These are phyloP conservation scores for Argentina silus DNA, from an alignment of 2,797 vertebrate species.

Conservation along the genomic window DNA sequence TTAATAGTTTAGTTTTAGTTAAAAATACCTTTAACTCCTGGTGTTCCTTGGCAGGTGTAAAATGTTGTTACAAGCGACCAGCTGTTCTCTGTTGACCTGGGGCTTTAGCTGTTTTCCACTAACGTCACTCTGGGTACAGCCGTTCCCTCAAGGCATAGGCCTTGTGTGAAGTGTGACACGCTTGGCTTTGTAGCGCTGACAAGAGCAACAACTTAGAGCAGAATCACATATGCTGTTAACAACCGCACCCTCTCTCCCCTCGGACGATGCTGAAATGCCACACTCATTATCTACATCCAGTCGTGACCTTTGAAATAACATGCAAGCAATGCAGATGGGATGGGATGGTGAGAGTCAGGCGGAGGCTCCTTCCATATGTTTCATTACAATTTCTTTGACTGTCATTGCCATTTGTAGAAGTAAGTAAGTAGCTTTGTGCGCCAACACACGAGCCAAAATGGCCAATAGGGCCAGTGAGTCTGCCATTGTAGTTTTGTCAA, in stretches of 20 bases:
- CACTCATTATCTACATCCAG: slow-evolving; percentile 45
- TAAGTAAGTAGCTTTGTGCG: no score
- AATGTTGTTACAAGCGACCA: no score
- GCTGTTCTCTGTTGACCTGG: slow-evolving; percentile 29
- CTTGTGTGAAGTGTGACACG: slow-evolving; percentile 8
- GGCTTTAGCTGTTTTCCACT: slow-evolving; percentile 41
- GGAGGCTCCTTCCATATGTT: background rate
- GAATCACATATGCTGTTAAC: slow-evolving; percentile 6
- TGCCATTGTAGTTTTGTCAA: background rate
- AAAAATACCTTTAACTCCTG: no score
- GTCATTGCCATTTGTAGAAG: background rate
- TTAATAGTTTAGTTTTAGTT: no score
- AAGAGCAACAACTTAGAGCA: slow-evolving; percentile 29
- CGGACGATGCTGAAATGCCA: slow-evolving; percentile 51
- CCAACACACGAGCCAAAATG: no score
- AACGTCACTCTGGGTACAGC: background rate
- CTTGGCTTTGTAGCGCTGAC: slow-evolving; percentile 10
- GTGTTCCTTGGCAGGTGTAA: no score
- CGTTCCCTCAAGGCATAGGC: slow-evolving; percentile 27
- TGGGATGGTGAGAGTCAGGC: background rate
- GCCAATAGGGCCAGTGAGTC: no score
- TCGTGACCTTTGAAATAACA: slow-evolving; percentile 53
- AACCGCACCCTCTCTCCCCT: slow-evolving; percentile 28
- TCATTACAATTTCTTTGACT: background rate
- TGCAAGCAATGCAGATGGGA: background rate